Base-by-base conservation (phyloP, 2,797 vertebrate species). In the Myiotriccus ornatus region DNA sequence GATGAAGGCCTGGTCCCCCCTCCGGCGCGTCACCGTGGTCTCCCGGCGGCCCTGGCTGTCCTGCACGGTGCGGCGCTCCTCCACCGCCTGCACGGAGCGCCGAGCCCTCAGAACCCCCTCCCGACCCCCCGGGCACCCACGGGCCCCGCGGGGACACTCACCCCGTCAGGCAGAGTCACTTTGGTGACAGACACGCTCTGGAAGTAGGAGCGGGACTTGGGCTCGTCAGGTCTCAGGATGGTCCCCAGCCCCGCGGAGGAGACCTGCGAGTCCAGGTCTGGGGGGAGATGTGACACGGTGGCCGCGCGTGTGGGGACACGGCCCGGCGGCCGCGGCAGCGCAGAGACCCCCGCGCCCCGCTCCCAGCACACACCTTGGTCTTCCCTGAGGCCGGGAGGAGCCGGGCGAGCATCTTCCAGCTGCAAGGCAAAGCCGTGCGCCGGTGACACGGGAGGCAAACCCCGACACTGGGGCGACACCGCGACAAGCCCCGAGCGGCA, bases 261-360 rank as follows among this genome's bases (percentile, higher is more conserved):
- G 32, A 99, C 98, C 8, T 97, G 98, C 4, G 98, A 98, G 95
- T 99, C 99, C 90, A 99, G 97, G 96, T 99, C 99, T 99, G 87
- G 47, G 19, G 27, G 28, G 3, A 73, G 25, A 68, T 0, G 13
- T 0, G 6, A 55, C 39, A 10, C 0, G 3, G 35, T 49, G 69
- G 37, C 52, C 0, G 1, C 68, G 28, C 46, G 55, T 4, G 1
- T 0, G 12, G 39, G 28, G 49, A 67, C 2, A 1, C 0, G 4
- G 30, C 16, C 0, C 3, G 28, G 32, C 4, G 12, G 35, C 47
- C 25, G 47, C 47, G 49, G 49, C 27, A 50, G 23, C 39, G 30
- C 22, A 34, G 68, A 43, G 37, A 10, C 9, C 8, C 41, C 4
- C 0, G 2, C 6, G 5, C 23, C 56, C 22, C 1, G 1, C 32